phyloP scores from a whole-genome alignment of 2,113 vertebrate genomes.

The Larimichthys polyactis region DNA sequence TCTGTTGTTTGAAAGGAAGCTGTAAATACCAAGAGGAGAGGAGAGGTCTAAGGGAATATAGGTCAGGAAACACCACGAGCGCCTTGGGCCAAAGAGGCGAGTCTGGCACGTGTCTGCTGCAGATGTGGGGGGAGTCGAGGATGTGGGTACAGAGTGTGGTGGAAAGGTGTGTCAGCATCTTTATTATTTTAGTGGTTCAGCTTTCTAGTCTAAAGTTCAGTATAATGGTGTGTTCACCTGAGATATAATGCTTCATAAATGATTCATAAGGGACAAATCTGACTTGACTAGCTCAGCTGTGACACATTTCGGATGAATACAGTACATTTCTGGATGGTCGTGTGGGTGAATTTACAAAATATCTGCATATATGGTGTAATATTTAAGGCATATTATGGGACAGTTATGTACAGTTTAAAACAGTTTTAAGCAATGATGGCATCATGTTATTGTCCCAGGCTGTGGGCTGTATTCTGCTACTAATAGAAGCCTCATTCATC shows the following conservation, averaged over 20 bases:
- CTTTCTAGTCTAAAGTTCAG: not conserved
- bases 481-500: not conserved
- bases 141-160: constrained; percentile 24
- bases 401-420: no score
- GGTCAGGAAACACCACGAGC: constrained; percentile 42
- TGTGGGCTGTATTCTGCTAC: no score
- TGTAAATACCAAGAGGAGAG: constrained; percentile 34
- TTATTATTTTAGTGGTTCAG: constrained; percentile 12
- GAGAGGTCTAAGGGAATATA: constrained; percentile 41
- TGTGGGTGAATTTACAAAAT: no score
- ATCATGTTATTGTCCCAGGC: no score
- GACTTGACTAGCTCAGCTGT: not conserved
- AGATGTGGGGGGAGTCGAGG: constrained; percentile 18
- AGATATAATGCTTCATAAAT: not conserved
- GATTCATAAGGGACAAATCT: not conserved
- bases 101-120: constrained; percentile 38
- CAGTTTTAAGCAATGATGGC: no score
- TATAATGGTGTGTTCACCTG: not conserved
- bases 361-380: no score
- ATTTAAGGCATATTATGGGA: no score
- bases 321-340: not conserved
- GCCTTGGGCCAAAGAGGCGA: constrained; percentile 5
- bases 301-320: not conserved
- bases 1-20: constrained; percentile 35
- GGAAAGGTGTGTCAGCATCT: constrained; percentile 8